Base-by-base conservation (phyloP, 2,888 invertebrate species). In the Antheraea assamensis region DNA sequence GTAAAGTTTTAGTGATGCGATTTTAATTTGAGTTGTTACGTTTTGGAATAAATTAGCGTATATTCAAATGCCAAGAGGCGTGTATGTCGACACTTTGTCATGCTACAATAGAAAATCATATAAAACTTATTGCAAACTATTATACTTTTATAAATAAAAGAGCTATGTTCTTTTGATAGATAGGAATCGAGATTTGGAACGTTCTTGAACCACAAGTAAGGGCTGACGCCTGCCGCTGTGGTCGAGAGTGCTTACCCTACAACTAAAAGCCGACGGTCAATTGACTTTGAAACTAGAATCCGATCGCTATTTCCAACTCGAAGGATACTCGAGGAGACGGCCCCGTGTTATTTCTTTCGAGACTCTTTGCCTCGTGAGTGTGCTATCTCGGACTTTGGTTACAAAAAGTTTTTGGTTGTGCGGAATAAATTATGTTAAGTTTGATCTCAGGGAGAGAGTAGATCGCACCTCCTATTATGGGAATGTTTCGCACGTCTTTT, bases 261-360 rank as follows among this genome's bases (percentile, higher is more conserved):
- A 71, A 71, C 74, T 72, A 78, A 78, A 78, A 80, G 77, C 72
- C 76, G 80, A 77, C 79, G 85, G 85, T 84, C 86, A 82, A 86
- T 86, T 86, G 85, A 86, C 84, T 85, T 85, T 83, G 83, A 85
- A 86, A 86, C 85, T 86, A 85, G 85, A 82, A 79, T 79, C 76
- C 77, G 77, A 85, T 83, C 79, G 83, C 80, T 80, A 79, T 82
- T 82, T 79, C 73, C 78, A 81, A 81, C 80, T 82, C 74, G n/a
- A 72, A 85, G 78, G 72, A 76, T 74, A 52, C 79, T 81, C 72
- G 75, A 81, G 81, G 75, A 76, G 75, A 68, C 75, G 78, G 76
- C 72, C 72, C 75, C n/a, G 76, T 78, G 75, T 81, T 82, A 78
- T 81, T 82, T 83, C 79, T 77, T 76, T 73, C 70, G 68, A 70